phyloP scores from a whole-genome alignment of 1,140 invertebrate genomes.

The Centruroides sculpturatus region DNA sequence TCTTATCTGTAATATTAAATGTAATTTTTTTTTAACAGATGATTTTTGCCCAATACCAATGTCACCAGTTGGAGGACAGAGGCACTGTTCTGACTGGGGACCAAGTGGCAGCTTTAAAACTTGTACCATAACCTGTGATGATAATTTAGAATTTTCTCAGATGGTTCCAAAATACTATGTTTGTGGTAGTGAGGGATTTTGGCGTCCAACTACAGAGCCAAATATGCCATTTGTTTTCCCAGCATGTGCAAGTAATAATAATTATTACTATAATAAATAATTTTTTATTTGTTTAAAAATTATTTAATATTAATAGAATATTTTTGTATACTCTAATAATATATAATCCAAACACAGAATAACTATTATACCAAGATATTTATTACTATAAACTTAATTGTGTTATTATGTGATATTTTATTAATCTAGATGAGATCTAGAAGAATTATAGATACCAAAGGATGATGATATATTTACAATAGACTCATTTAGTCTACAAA shows the following conservation, averaged over 20 bases:
- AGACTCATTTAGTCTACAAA: too few relatives aligned
- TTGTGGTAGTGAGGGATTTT: slow-evolving; percentile 90
- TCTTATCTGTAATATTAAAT: too few relatives aligned
- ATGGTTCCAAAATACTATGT: slow-evolving; percentile 86
- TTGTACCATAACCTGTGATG: slow-evolving; percentile 69
- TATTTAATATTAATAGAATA: not conserved
- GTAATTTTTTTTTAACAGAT: slow-evolving; percentile 18
- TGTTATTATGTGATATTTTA: too few relatives aligned
- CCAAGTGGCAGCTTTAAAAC: slow-evolving; percentile 52
- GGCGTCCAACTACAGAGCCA: slow-evolving; percentile 72
- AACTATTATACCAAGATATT: too few relatives aligned
- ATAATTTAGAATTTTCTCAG: slow-evolving; percentile 74
- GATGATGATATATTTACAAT: too few relatives aligned
- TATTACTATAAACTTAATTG: not conserved
- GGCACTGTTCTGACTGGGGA: slow-evolving; percentile 89
- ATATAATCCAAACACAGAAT: not conserved
- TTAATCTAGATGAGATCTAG: too few relatives aligned
- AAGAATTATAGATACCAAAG: too few relatives aligned
- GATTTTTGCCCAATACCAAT: slow-evolving; percentile 76
- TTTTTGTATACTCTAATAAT: not conserved
- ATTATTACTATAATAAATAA: not conserved
- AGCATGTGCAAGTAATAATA: slow-evolving; percentile 49
- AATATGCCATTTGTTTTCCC: slow-evolving; percentile 67
- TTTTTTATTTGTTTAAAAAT: not conserved
- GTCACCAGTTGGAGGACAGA: slow-evolving; percentile 75